Percentiles rank a stretch among this genome's conserved stretches.
These are phyloP conservation scores for Mohoua ochrocephala DNA, from an alignment of 2,113 vertebrate genomes.

Conservation along the genomic window DNA sequence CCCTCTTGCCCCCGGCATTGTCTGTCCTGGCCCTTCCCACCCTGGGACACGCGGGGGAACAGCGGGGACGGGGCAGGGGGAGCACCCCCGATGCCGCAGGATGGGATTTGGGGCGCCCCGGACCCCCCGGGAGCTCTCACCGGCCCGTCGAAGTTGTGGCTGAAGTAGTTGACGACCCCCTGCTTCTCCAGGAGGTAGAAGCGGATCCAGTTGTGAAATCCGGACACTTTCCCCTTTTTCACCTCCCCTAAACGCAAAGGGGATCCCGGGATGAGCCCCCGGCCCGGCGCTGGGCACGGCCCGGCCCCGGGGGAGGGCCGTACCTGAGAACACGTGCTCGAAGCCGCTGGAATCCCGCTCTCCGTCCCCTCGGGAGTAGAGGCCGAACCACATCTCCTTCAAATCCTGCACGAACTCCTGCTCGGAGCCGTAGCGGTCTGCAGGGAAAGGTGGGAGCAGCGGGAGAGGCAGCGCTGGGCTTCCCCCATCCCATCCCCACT, in stretches of 20 bases:
- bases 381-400: constrained; percentile 95
- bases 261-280: neutral
- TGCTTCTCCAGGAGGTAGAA: constrained; percentile 89
- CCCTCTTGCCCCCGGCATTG: accelerated
- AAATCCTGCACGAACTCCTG: constrained; percentile 80
- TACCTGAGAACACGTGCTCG: constrained; percentile 93
- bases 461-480: too few species aligned
- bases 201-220: constrained; percentile 96
- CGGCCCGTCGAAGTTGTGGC: constrained; percentile 87
- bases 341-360: constrained; percentile 89
- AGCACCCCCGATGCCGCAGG: accelerated
- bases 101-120: accelerated
- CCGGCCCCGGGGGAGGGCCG: neutral
- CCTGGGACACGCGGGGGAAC: accelerated
- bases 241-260: constrained; percentile 78
- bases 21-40: neutral
- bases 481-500: accelerated
- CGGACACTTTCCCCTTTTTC: constrained; percentile 87
- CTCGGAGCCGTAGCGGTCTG: constrained; percentile 79
- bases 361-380: constrained; percentile 80
- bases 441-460: accelerated
- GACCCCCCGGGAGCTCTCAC: constrained; percentile 58
- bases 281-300: accelerated
- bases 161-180: constrained; percentile 84
- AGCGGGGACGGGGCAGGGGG: accelerated